Percentiles rank a stretch among this genome's conserved stretches.
Conservation (phyloP, 2,888 invertebrate species). For the Metellina segmentata region DNA sequence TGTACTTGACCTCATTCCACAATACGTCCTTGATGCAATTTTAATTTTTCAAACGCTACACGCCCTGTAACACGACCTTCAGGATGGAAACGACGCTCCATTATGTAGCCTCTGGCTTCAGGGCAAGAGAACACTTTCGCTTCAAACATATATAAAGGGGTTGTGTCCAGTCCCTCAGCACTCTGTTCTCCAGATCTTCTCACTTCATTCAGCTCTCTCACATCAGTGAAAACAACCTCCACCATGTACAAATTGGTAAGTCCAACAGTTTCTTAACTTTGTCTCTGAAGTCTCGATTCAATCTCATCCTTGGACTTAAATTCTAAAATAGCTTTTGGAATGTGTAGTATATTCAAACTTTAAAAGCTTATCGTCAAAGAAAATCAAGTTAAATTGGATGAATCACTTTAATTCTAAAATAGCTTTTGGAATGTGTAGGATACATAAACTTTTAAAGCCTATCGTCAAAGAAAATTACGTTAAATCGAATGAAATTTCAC, state of each 20-base stretch:
- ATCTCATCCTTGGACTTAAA: too few species aligned
- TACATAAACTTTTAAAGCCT: too few species aligned
- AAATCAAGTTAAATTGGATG: too few species aligned
- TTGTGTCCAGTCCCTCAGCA: neutral
- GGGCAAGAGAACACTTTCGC: conserved; percentile 12
- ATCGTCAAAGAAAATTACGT: too few species aligned
- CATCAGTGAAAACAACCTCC: neutral
- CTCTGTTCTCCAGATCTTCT: conserved; percentile 31
- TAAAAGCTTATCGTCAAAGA: too few species aligned
- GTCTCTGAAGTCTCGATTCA: neutral
- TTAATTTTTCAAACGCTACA: conserved; percentile 32
- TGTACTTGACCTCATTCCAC: conserved; percentile 65
- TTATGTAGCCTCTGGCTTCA: conserved; percentile 10
- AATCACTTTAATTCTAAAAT: too few species aligned
- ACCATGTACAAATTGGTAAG: conserved; percentile 72
- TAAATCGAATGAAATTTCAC: too few species aligned
- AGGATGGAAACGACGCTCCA: neutral
- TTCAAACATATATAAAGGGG: conserved; percentile 30
- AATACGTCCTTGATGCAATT: conserved; percentile 57
- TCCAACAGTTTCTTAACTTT: neutral
- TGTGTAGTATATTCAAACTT: too few species aligned
- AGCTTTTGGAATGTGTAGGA: too few species aligned
- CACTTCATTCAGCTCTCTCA: conserved; percentile 5
- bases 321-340: too few species aligned
- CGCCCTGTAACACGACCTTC: conserved; percentile 74